Conservation (phyloP, 2,797 vertebrate genomes). For the Melanotaenia parkinsoni region DNA sequence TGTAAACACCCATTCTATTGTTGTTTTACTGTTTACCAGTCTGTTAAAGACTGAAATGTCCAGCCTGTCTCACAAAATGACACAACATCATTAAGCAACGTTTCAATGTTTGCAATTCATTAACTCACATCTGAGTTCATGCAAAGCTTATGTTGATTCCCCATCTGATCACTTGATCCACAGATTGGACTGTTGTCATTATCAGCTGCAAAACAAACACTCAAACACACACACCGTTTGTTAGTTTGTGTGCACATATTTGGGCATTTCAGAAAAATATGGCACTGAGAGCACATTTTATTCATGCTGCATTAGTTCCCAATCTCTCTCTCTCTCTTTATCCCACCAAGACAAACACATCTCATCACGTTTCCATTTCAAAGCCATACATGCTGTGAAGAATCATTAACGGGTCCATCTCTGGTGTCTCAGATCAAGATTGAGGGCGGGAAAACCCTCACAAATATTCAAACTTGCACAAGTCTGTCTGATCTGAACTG, state of each 20-base stretch:
- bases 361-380: background rate
- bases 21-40: background rate
- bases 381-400: background rate
- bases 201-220: background rate
- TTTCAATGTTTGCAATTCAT: background rate
- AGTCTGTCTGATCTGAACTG: background rate
- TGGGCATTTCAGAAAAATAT: background rate
- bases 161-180: constrained; percentile 18
- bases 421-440: background rate
- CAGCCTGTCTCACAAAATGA: background rate
- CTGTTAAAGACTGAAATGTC: background rate
- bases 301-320: background rate
- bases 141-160: background rate
- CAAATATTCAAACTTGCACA: background rate
- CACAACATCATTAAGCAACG: background rate
- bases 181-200: constrained; percentile 2
- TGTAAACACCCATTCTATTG: background rate
- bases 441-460: background rate
- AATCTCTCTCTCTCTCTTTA: background rate
- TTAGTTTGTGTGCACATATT: background rate
- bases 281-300: background rate
- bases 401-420: background rate
- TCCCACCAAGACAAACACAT: background rate
- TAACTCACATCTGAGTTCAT: too few relatives aligned
- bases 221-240: background rate